A percentile compares a stretch with the other conserved stretches of the same genome.
Evolutionary conservation across 1,140 invertebrate species (phyloP).

Genomic region (Drosophila sproati): DNA sequence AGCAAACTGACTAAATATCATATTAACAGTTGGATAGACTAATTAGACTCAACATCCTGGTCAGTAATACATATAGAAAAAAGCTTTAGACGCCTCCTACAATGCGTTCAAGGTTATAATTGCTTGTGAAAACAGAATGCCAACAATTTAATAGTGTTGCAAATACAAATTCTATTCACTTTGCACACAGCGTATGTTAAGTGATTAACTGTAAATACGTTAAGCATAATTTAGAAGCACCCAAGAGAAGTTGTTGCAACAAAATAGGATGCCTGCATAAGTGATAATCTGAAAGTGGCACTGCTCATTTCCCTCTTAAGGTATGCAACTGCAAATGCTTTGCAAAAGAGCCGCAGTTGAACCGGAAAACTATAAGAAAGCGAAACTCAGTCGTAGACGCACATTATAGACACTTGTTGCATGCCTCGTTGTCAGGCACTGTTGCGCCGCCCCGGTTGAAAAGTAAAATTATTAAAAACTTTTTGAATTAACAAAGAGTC

Average conservation of each 20-base stretch:
- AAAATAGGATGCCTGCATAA: slow-evolving; percentile 9
- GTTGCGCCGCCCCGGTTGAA: slow-evolving; percentile 36
- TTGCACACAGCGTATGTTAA: not conserved
- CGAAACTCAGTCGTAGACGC: not conserved
- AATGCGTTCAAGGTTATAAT: not conserved
- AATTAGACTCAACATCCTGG: no score
- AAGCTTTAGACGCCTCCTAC: no score
- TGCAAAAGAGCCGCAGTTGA: slow-evolving; percentile 36
- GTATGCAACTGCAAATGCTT: slow-evolving; percentile 26
- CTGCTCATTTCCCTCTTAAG: not conserved
- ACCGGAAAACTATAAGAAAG: slow-evolving; percentile 9
- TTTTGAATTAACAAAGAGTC: slow-evolving; percentile 69
- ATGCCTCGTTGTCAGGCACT: slow-evolving; percentile 28
- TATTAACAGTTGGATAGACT: no score
- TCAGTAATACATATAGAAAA: no score
- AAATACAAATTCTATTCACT: not conserved
- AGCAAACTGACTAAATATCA: no score
- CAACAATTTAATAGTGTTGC: not conserved
- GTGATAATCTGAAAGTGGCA: slow-evolving; percentile 10
- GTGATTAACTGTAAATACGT: not conserved
- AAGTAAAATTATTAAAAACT: slow-evolving; percentile 77
- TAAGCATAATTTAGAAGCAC: not conserved
- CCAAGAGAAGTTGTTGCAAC: not conserved
- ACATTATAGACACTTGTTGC: slow-evolving; percentile 57
- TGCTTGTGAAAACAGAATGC: not conserved